Evolutionary conservation across 2,113 vertebrate species (phyloP).

Genomic region (Columba livia): DNA sequence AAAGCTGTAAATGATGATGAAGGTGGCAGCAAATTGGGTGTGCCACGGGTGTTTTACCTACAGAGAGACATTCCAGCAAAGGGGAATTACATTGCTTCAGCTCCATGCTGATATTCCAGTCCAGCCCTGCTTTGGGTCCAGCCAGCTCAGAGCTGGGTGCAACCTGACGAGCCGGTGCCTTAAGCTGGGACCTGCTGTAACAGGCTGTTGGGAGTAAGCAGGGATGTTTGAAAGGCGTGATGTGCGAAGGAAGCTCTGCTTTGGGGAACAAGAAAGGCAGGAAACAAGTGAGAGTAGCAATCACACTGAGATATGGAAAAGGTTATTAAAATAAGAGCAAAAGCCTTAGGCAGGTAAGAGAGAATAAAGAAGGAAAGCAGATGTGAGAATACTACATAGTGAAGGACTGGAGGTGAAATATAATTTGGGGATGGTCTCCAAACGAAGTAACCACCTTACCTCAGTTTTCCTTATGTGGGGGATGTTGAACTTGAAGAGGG

Average conservation of each 20-base stretch:
- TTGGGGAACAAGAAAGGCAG: neutral
- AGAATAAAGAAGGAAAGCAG: neutral
- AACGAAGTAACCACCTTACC: neutral
- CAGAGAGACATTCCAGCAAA: neutral
- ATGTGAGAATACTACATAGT: neutral
- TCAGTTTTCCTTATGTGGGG: neutral
- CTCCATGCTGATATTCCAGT: neutral
- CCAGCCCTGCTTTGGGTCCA: neutral
- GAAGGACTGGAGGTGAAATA: neutral
- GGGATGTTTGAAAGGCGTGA: neutral
- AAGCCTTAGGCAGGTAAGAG: neutral
- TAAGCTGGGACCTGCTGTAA: neutral
- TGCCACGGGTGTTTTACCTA: neutral
- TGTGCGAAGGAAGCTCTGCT: neutral
- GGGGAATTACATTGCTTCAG: neutral
- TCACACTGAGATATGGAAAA: neutral
- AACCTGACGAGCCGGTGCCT: neutral
- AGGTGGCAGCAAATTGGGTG: neutral
- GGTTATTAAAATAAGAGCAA: neutral
- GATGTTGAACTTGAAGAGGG: neutral
- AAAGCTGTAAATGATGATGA: constrained; percentile 55
- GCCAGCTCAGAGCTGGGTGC: neutral
- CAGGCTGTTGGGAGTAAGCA: neutral
- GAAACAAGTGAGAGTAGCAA: neutral
- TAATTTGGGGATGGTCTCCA: neutral